Evolutionary conservation across 2,888 invertebrate species (phyloP), one percentile per base, ranked within the genome.

Genomic region (Drosophila anomelani): DNA sequence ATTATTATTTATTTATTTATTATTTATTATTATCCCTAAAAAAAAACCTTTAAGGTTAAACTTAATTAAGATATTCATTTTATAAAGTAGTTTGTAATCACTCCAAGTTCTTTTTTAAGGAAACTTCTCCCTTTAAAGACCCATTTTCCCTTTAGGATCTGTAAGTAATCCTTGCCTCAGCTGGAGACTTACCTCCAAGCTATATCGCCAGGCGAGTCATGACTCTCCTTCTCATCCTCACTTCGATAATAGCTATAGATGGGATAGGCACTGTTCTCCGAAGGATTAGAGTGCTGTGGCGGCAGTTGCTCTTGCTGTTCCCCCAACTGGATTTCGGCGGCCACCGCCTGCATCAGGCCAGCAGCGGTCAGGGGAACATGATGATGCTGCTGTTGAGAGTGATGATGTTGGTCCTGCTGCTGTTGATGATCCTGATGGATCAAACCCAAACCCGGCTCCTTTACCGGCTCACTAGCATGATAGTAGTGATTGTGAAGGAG

Each of bases 171-270:
- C 26, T 15, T 15, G 15, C 36, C 36, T 15, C 8, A 9, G 8
- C 15, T 32, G 54, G 41, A 26, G 46, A 72, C 83, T 84, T 85
- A 83, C 86, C 83, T 84, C 83, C 83, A 85, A 46, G 75, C 68
- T 8, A 85, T 58, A 85, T 92, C 63, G 86, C 89, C 13, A 57
- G 60, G 53, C 82, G 89, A 10, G 10, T 60, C 34, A 20, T 53
- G 51, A 64, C 69, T 91, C 76, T 90, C 90, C 58, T 73, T 72
- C 2, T 72, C 66, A 26, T 46, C 34, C 4, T 63, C 74, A 69
- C 87, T 90, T 95, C 82, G 96, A 92, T 96, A 96, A 92, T 96
- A 96, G 93, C 96, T 96, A 92, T 96, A 96, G 79, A 96, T 90
- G 66, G 78, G 75, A 62, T 82, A 85, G 41, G 43, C 44, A 36